A percentile compares a stretch with the other conserved stretches of the same genome.
Conservation (phyloP, 1,140 invertebrate species). For the Halictus rubicundus region DNA sequence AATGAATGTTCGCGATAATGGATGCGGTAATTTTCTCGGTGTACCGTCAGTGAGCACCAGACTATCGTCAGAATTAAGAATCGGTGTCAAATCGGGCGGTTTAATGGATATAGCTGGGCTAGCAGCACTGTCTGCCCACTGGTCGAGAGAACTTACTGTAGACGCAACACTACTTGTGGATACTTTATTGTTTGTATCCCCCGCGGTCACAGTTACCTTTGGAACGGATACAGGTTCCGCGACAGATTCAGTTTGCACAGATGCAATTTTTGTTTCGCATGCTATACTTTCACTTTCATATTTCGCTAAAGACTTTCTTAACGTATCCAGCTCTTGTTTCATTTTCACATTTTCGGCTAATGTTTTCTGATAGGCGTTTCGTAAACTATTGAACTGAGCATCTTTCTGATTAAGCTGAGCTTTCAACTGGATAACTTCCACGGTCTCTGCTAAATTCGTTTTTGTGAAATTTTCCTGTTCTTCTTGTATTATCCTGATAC, state of each 20-base stretch:
- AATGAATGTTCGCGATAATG: slow-evolving; percentile 71
- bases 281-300: slow-evolving; percentile 53
- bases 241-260: slow-evolving; percentile 63
- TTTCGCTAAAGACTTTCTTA: slow-evolving; percentile 61
- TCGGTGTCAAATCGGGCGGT: slow-evolving; percentile 65
- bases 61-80: slow-evolving; percentile 69
- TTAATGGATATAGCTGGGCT: slow-evolving; percentile 66
- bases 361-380: slow-evolving; percentile 66
- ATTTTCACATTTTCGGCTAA: slow-evolving; percentile 68
- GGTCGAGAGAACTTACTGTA: slow-evolving; percentile 66
- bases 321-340: slow-evolving; percentile 67
- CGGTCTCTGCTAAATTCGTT: slow-evolving; percentile 35
- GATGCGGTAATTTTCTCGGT: slow-evolving; percentile 44
- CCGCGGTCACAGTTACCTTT: neutral
- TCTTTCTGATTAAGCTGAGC: slow-evolving; percentile 57
- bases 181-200: slow-evolving; percentile 48
- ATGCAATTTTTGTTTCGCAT: slow-evolving; percentile 49
- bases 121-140: slow-evolving; percentile 73
- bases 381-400: slow-evolving; percentile 57
- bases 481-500: slow-evolving; percentile 41
- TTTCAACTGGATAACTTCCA: slow-evolving; percentile 51
- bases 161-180: slow-evolving; percentile 61
- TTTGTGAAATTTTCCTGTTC: slow-evolving; percentile 36
- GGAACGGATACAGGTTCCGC: neutral
- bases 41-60: slow-evolving; percentile 46